phyloP scores from a whole-genome alignment of 2,888 invertebrate species.

The Helobdella robusta region DNA sequence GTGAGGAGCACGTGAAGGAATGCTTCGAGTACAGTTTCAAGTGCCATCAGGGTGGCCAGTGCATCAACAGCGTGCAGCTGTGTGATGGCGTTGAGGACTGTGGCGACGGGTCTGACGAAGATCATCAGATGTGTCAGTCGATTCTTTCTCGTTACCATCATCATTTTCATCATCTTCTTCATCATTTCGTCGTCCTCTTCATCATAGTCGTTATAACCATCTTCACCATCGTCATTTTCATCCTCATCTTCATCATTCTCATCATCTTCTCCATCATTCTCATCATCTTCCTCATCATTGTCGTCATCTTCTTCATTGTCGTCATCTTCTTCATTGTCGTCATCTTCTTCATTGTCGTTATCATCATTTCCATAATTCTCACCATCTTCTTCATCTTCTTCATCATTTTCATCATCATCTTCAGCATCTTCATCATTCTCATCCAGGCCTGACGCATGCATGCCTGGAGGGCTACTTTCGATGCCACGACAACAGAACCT shows the following conservation, averaged over 20 bases:
- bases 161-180: neutral
- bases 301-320: neutral
- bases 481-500: slow-evolving; percentile 54
- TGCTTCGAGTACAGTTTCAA: slow-evolving; percentile 25
- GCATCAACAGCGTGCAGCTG: slow-evolving; percentile 25
- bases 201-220: neutral
- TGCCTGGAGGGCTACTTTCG: slow-evolving; percentile 79
- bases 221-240: neutral
- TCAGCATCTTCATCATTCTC: neutral
- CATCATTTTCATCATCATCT: neutral
- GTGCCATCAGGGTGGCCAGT: slow-evolving; percentile 21
- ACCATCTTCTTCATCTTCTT: neutral
- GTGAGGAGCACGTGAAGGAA: neutral
- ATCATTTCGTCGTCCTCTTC: neutral
- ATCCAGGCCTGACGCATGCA: slow-evolving; percentile 47
- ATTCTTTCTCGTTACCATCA: neutral
- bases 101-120: slow-evolving; percentile 26
- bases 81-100: slow-evolving; percentile 30
- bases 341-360: neutral
- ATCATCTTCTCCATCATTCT: neutral
- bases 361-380: neutral
- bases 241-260: neutral
- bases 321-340: neutral
- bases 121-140: neutral
- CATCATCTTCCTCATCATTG: neutral